Base-by-base conservation (phyloP, 2,888 invertebrate species). In the Eilema griseolum region DNA sequence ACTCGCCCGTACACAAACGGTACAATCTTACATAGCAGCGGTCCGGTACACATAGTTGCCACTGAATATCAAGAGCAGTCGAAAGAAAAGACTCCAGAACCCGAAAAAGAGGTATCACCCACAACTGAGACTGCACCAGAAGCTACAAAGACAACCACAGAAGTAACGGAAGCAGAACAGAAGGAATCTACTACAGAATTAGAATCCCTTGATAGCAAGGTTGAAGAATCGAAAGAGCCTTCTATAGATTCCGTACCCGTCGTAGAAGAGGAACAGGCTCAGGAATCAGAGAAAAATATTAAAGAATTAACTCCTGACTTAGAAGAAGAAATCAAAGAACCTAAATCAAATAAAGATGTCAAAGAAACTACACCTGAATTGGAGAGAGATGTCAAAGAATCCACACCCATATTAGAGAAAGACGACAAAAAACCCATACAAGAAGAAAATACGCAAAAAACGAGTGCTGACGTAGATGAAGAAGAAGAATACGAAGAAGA, bases 1-100 rank as follows among this genome's bases (percentile, higher is more conserved):
- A 84, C 93, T 88, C 94, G 93, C 80, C 92, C 94, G 0, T 93
- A 93, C 80, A 94, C 94, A 8, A 95, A 95, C 76, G 95, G 95
- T 60, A 93, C 92, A 72, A 86, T 95, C 31, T 79, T 92, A 57
- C 89, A 90, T 71, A 91, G 91, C 73, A 90, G 88, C 77, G 92
- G 93, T 52, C 93, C 94, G 59, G 92, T 94, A 65, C 93, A 92
- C 73, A 95, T 93, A 72, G 90, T 93, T 71, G 88, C 92, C 70
- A 93, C 91, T 75, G 94, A 94, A 83, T 93, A 93, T 76, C 84
- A 83, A 37, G 92, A 93, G 71, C 63, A 80, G 28, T 76, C 88
- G n/a, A 91, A 89, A 73, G 90, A 91, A 56, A 85, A 79, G 67
- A 85, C 69, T 64, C 79, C 86, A 28, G 90, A 88, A 79, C 76